phyloP scores from a whole-genome alignment of 2,113 vertebrate genomes.

The Peucedramus taeniatus region DNA sequence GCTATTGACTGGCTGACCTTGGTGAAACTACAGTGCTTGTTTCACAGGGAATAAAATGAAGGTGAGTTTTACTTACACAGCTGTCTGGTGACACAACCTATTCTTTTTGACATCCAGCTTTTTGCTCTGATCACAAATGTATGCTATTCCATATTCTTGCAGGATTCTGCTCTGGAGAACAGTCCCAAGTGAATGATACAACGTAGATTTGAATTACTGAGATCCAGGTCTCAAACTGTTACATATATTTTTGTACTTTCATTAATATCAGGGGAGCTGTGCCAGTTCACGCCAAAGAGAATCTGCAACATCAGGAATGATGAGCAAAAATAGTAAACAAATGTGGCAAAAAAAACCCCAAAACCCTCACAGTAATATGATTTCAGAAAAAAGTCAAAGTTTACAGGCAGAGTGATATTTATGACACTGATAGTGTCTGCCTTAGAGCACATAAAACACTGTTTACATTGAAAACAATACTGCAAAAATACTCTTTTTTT shows the following conservation, averaged over 20 bases:
- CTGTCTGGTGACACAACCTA: neutral
- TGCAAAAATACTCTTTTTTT: neutral
- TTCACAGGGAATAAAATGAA: neutral
- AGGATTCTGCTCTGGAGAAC: neutral
- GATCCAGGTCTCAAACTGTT: neutral
- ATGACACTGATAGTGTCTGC: neutral
- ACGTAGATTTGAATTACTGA: neutral
- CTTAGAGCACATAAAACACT: neutral
- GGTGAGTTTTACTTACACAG: neutral
- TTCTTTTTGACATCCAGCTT: neutral
- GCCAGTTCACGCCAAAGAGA: neutral
- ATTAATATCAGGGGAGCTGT: neutral
- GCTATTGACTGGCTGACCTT: neutral
- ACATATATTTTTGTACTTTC: neutral
- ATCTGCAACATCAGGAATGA: neutral
- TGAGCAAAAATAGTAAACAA: neutral
- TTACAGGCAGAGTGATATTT: neutral
- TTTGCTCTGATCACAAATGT: neutral
- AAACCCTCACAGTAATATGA: neutral
- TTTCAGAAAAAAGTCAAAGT: neutral
- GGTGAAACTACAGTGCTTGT: neutral
- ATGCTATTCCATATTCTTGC: neutral
- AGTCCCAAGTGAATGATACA: neutral
- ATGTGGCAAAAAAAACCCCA: neutral
- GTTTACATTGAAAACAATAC: neutral